phyloP scores from a whole-genome alignment of 1,140 invertebrate genomes.

The Frieseomelitta varia region DNA sequence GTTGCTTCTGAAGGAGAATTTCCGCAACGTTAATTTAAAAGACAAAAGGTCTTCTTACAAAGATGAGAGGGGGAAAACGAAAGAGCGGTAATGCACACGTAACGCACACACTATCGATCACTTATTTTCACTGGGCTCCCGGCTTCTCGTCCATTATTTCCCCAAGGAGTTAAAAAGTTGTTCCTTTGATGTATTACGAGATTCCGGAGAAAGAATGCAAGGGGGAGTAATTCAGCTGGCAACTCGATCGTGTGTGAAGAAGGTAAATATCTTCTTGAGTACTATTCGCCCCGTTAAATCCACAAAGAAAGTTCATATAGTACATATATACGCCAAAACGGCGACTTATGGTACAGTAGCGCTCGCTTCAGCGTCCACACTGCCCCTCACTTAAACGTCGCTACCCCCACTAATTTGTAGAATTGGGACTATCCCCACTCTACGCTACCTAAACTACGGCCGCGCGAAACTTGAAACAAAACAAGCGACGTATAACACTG shows the following conservation, averaged over 20 bases:
- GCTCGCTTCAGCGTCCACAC: too few species aligned
- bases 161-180: conserved; percentile 3
- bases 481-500: too few species aligned
- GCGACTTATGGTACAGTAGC: too few species aligned
- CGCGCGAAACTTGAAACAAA: too few species aligned
- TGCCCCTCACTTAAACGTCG: too few species aligned
- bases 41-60: too few species aligned
- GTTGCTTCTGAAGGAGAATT: background rate
- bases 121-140: background rate
- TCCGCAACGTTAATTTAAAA: background rate
- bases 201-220: background rate
- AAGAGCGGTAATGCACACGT: too few species aligned
- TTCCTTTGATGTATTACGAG: background rate
- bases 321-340: background rate
- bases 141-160: background rate
- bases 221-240: background rate
- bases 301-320: background rate
- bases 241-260: background rate
- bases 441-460: too few species aligned
- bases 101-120: background rate
- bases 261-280: background rate
- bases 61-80: background rate
- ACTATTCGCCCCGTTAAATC: too few species aligned
- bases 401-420: too few species aligned
- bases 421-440: too few species aligned